Percentiles rank a stretch among this genome's conserved stretches.
Evolutionary conservation across 2,888 invertebrate genomes (phyloP).

Genomic region (Cerastoderma edule): DNA sequence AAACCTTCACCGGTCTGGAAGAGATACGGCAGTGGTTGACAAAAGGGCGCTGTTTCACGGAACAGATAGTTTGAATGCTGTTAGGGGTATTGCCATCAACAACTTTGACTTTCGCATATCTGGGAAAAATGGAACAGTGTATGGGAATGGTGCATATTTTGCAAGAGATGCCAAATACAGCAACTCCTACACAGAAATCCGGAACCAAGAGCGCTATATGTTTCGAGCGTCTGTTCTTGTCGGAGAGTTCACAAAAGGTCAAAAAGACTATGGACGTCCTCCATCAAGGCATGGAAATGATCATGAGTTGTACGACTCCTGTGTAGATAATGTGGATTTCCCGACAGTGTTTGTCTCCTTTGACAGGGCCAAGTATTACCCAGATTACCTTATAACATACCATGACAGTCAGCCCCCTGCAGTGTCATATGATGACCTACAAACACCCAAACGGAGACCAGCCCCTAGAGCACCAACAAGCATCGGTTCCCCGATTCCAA

Average conservation of each 20-base stretch:
- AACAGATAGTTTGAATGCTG: conserved; percentile 60
- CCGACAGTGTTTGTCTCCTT: conserved; percentile 73
- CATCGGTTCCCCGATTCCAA: not conserved
- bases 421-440: not conserved
- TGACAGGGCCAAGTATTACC: conserved; percentile 72
- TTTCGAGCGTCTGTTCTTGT: conserved; percentile 72
- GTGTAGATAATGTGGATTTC: conserved; percentile 64
- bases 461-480: not conserved
- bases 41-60: conserved; percentile 72
- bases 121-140: conserved; percentile 71
- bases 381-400: conserved; percentile 71
- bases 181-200: conserved; percentile 51
- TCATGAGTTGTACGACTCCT: conserved; percentile 70
- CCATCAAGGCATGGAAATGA: conserved; percentile 59
- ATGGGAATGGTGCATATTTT: conserved; percentile 73
- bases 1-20: conserved; percentile 25
- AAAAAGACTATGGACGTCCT: conserved; percentile 51
- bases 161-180: conserved; percentile 65
- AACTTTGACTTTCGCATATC: conserved; percentile 71
- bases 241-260: conserved; percentile 68
- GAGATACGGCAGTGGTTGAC: conserved; percentile 21
- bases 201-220: conserved; percentile 57
- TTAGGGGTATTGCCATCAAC: conserved; percentile 68
- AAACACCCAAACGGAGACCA: not conserved
- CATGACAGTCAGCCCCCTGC: conserved; percentile 16